These are phyloP conservation scores for Lacanobia oleracea DNA, from an alignment of 2,888 invertebrate genomes.

Conservation along the genomic window DNA sequence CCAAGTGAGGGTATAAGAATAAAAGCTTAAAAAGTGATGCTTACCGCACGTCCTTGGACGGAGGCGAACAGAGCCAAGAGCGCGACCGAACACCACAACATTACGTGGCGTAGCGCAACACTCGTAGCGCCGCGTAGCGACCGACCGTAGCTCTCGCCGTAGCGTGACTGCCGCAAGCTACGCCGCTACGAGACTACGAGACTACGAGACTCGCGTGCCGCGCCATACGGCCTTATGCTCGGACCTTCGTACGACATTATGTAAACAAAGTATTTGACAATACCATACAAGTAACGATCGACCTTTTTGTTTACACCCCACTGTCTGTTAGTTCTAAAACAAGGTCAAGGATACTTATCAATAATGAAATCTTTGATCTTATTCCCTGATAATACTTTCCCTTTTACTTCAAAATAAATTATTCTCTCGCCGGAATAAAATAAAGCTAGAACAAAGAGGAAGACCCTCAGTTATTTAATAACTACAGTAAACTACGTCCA, in stretches of 20 bases:
- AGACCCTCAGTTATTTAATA: constrained; percentile 23
- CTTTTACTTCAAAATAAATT: constrained; percentile 40
- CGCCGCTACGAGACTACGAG: constrained; percentile 71
- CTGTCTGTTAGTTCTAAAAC: constrained; percentile 57
- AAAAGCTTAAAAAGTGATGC: constrained; percentile 72
- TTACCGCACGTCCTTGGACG: constrained; percentile 89
- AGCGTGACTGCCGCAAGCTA: constrained; percentile 88
- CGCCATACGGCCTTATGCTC: constrained; percentile 64
- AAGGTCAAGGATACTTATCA: constrained; percentile 62
- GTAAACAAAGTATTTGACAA: constrained; percentile 86
- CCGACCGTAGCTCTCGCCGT: constrained; percentile 77
- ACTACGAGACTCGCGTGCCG: constrained; percentile 64
- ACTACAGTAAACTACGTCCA: constrained; percentile 23
- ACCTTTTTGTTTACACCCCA: constrained; percentile 68
- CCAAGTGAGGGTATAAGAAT: constrained; percentile 52
- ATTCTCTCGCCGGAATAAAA: constrained; percentile 30
- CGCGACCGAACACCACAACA: constrained; percentile 83
- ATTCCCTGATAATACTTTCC: constrained; percentile 40
- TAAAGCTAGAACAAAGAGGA: constrained; percentile 43
- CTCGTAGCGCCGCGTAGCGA: constrained; percentile 79
- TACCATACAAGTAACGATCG: constrained; percentile 77
- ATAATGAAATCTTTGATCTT: constrained; percentile 57
- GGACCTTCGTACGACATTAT: constrained; percentile 81
- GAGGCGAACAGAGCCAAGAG: constrained; percentile 85
- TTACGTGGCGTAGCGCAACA: constrained; percentile 77